These are phyloP conservation scores for Catharus ustulatus DNA, from an alignment of 2,797 vertebrate genomes.

Conservation along the genomic window DNA sequence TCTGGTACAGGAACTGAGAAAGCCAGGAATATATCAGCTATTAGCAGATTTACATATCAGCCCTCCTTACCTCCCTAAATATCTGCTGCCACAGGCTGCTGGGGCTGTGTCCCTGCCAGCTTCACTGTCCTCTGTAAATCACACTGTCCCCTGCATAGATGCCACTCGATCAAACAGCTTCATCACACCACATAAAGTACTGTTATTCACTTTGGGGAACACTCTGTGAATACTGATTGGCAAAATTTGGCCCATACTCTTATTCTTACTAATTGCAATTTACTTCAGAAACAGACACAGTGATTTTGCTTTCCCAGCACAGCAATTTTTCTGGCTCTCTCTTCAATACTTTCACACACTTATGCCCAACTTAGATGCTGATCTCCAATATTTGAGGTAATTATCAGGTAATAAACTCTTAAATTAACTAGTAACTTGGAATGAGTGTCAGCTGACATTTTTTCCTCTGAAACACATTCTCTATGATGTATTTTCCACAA, in stretches of 20 bases:
- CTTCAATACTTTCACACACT: background rate
- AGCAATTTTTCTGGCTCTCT: constrained; percentile 11
- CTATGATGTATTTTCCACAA: background rate
- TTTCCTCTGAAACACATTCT: background rate
- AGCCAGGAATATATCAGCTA: constrained; percentile 9
- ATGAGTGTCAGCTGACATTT: background rate
- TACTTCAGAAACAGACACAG: constrained; percentile 25
- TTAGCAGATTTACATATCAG: background rate
- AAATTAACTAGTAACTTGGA: background rate
- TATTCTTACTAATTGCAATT: constrained; percentile 13
- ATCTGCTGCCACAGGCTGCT: background rate
- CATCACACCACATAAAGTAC: background rate
- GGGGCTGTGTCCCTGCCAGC: background rate
- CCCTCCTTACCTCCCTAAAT: background rate
- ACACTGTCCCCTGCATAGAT: background rate
- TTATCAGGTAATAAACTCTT: background rate
- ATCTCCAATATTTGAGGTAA: background rate
- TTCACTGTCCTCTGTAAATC: background rate
- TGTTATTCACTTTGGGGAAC: background rate
- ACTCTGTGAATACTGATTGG: background rate
- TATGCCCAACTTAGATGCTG: background rate
- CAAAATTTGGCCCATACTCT: background rate
- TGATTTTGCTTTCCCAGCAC: constrained; percentile 33
- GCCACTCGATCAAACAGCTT: background rate
- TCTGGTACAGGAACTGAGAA: background rate